Percentiles rank a stretch among this genome's conserved stretches.
Evolutionary conservation across 64 coral and sea anemone species (phyloP).

Genomic region (Pachyseris speciosa): DNA sequence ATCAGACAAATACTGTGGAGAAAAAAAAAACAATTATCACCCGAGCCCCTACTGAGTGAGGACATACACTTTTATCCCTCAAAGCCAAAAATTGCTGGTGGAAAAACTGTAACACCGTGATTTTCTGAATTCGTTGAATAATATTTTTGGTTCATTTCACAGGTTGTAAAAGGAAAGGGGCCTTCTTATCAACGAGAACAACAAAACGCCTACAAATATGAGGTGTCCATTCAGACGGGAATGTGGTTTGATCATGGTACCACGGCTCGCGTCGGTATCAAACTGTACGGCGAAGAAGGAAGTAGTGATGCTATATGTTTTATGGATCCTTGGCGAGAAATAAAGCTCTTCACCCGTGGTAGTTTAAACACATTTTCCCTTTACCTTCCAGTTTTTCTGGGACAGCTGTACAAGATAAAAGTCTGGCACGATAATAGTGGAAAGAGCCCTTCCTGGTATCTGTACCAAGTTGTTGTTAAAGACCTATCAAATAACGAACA

Average conservation of each 20-base stretch:
- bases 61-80: too few species aligned
- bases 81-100: too few species aligned
- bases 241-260: conserved; percentile 63
- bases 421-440: conserved; percentile 59
- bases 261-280: conserved; percentile 27
- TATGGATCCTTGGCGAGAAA: conserved; percentile 16
- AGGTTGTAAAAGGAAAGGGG: background rate
- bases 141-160: background rate
- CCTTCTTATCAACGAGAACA: background rate
- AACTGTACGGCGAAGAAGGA: conserved; percentile 23
- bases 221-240: conserved; percentile 57
- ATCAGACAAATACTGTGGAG: too few species aligned
- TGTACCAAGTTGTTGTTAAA: conserved; percentile 19
- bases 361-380: conserved; percentile 54
- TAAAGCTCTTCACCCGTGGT: conserved; percentile 43
- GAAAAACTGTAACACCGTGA: too few species aligned
- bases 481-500: conserved; percentile 18
- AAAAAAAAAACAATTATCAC: too few species aligned
- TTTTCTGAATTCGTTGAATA: too few species aligned
- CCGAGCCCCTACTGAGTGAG: too few species aligned
- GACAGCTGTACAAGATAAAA: conserved; percentile 31
- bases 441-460: conserved; percentile 60
- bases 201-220: background rate
- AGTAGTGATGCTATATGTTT: conserved; percentile 21
- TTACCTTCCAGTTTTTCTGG: conserved; percentile 9